These are phyloP conservation scores for Anarrhichthys ocellatus DNA, from an alignment of 2,113 vertebrate genomes.

Conservation along the genomic window DNA sequence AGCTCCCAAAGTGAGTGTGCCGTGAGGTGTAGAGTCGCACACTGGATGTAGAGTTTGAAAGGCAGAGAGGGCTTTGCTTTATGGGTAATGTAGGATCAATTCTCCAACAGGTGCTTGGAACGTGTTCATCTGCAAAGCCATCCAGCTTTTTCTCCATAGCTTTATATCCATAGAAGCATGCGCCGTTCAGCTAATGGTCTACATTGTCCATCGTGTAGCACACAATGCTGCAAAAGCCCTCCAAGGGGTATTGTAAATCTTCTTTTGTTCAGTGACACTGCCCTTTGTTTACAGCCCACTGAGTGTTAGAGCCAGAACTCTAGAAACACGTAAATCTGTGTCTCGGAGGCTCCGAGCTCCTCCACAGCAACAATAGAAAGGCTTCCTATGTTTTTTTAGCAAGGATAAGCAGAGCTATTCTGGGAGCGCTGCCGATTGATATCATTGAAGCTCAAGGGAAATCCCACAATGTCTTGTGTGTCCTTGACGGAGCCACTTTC, in stretches of 20 bases:
- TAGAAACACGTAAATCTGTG: conserved; percentile 49
- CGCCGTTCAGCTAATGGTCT: not conserved
- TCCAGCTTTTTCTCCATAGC: not conserved
- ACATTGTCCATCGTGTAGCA: not conserved
- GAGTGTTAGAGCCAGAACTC: conserved; percentile 40
- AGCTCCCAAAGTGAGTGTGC: conserved; percentile 92
- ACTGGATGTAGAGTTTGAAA: not conserved
- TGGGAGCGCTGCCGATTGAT: conserved; percentile 38
- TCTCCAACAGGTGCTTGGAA: not conserved
- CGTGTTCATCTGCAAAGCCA: not conserved
- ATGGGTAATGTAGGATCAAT: not conserved
- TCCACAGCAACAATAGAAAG: conserved; percentile 57
- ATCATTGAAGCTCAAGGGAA: conserved; percentile 36
- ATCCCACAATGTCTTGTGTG: conserved; percentile 51
- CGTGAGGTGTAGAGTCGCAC: not conserved
- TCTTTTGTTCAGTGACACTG: conserved; percentile 16
- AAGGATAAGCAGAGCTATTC: conserved; percentile 63
- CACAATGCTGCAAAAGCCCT: not conserved
- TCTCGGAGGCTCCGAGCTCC: conserved; percentile 7
- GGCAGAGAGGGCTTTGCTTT: not conserved
- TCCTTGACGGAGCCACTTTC: conserved; percentile 44
- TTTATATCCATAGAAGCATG: not conserved
- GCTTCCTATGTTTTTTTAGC: conserved; percentile 63
- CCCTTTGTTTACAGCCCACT: conserved; percentile 34
- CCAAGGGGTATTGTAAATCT: not conserved